A percentile compares a stretch with the other conserved stretches of the same genome.
These are phyloP conservation scores for Tinamus major DNA, from an alignment of 2,797 vertebrate genomes.

Conservation along the genomic window DNA sequence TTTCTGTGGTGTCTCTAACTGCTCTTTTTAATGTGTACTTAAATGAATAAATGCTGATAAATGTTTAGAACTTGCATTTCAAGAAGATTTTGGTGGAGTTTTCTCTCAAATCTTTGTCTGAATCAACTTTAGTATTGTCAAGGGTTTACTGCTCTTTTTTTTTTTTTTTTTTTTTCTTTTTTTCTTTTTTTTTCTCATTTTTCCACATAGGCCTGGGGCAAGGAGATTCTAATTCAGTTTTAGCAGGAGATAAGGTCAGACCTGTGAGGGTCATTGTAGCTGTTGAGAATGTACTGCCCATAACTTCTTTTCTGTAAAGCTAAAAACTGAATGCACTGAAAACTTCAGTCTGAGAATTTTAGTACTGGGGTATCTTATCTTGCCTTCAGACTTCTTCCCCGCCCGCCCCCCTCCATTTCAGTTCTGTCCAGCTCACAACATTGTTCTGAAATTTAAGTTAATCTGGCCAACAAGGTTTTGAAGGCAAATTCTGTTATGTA, in stretches of 20 bases:
- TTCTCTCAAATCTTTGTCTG: not conserved
- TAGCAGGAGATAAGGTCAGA: not conserved
- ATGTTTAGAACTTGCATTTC: not conserved
- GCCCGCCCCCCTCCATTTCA: not conserved
- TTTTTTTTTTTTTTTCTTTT: fast-evolving
- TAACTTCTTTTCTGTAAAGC: not conserved
- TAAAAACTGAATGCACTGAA: not conserved
- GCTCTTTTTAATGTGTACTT: not conserved
- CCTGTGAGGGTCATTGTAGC: not conserved
- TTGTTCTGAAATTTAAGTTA: not conserved
- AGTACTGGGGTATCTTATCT: not conserved
- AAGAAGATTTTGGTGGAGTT: not conserved
- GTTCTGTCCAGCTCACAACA: not conserved
- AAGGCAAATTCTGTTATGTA: not conserved
- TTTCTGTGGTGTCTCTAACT: not conserved
- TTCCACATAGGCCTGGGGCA: not conserved
- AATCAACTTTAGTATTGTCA: not conserved
- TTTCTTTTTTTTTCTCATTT: not conserved
- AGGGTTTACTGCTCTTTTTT: not conserved
- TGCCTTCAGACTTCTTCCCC: not conserved
- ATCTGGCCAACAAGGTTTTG: not conserved
- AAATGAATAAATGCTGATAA: not conserved
- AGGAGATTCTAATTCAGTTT: not conserved
- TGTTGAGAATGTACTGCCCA: not conserved
- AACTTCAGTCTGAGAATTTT: not conserved